Evolutionary conservation across 1,140 invertebrate genomes (phyloP).

Genomic region (Rhopalosiphum maidis): DNA sequence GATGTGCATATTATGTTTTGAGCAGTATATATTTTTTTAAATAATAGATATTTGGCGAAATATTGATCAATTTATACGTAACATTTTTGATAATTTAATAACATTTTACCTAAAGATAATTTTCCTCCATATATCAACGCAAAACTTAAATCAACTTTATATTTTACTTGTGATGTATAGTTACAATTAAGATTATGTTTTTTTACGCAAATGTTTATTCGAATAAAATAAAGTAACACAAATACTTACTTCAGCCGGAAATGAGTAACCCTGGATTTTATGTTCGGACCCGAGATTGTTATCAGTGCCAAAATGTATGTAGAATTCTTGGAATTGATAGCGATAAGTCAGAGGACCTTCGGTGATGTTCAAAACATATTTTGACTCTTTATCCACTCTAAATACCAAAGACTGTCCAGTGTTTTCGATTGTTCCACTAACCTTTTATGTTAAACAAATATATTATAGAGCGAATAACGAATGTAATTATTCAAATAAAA

Average conservation of each 20-base stretch:
- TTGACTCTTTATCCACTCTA: slow-evolving; percentile 83
- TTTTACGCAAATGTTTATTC: not conserved
- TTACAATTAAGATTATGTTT: not conserved
- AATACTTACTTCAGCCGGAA: slow-evolving; percentile 89
- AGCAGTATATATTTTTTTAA: not conserved
- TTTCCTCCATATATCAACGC: not conserved
- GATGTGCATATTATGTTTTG: not conserved
- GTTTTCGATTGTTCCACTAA: slow-evolving; percentile 84
- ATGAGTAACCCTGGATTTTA: slow-evolving; percentile 88
- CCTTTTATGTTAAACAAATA: slow-evolving; percentile 66
- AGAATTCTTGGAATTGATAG: slow-evolving; percentile 90
- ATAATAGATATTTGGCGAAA: not conserved
- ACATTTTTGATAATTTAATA: not conserved
- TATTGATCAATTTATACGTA: too few relatives aligned
- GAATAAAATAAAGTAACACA: slow-evolving; percentile 42
- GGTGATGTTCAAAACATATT: slow-evolving; percentile 89
- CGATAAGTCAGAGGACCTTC: slow-evolving; percentile 93
- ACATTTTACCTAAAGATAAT: not conserved
- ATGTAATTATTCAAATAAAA: not conserved
- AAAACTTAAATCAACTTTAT: not conserved
- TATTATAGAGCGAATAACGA: not conserved
- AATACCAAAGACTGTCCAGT: slow-evolving; percentile 91
- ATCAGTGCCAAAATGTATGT: slow-evolving; percentile 90
- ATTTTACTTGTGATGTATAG: not conserved
- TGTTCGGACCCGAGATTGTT: slow-evolving; percentile 92